Conservation (phyloP, 2,113 vertebrate genomes). For the Cavia aperea region DNA sequence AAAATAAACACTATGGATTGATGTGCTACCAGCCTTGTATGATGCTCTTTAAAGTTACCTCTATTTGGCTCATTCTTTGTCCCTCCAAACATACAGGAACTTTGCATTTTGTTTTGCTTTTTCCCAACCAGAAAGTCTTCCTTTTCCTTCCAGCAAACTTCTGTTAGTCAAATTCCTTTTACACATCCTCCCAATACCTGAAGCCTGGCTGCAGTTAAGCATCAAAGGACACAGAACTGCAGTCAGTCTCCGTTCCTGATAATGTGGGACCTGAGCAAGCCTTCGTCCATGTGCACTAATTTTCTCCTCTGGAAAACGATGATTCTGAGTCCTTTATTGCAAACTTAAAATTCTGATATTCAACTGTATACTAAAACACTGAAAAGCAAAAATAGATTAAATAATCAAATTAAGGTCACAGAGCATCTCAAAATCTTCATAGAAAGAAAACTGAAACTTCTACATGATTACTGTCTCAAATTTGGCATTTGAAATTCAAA, state of each 20-base stretch:
- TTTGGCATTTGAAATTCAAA: not conserved
- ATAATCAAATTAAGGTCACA: not conserved
- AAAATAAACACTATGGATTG: slow-evolving; percentile 56
- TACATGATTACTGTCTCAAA: not conserved
- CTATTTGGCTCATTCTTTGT: slow-evolving; percentile 40
- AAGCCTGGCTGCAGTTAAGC: not conserved
- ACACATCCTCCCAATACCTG: not conserved
- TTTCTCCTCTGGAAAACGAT: not conserved
- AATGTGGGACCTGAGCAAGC: not conserved
- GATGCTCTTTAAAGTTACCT: slow-evolving; percentile 52
- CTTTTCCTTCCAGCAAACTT: not conserved
- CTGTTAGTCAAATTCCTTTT: not conserved
- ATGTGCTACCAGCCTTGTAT: not conserved
- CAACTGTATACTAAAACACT: not conserved
- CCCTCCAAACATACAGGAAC: not conserved
- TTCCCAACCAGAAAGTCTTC: not conserved
- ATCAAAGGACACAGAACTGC: not conserved
- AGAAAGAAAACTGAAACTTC: not conserved
- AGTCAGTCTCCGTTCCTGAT: not conserved
- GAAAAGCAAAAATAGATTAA: not conserved
- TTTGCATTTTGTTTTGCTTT: slow-evolving; percentile 21
- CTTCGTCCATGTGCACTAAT: not conserved
- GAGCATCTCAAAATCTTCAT: not conserved
- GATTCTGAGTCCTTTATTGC: not conserved
- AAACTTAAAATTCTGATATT: not conserved